Base-by-base conservation (phyloP, 2,113 vertebrate species). In the Psammodynastes pulverulentus region DNA sequence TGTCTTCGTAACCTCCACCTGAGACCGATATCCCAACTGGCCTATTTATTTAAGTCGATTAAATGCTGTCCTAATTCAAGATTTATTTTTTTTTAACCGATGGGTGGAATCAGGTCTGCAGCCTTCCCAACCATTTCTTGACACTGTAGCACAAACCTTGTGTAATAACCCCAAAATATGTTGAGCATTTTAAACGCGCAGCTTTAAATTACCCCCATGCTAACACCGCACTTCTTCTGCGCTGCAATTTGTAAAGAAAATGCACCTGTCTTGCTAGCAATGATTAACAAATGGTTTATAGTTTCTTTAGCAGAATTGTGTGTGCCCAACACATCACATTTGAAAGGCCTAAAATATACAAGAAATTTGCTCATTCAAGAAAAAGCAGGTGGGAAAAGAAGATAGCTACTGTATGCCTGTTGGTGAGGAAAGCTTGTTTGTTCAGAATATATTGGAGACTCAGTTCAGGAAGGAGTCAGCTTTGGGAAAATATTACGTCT, bases 401-500 rank as follows among this genome's bases (percentile, higher is more conserved):
- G 95, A 94, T 93, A 90, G 89, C 94, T 89, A 0, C 62, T 0
- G 94, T 1, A 39, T 19, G 93, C 21, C 93, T 95, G 94, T 5
- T 91, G 91, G 95, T 9, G 89, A 94, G 94, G 89, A 6, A 0
- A 93, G 94, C 3, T 0, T 94, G 94, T 97, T 96, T 96, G 96
- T 94, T 96, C 95, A 96, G 94, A 91, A 87, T 0, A 62, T 94
- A 95, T 96, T 95, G 94, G 24, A 95, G 95, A 58, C 92, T 94
- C 90, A 3, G 94, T 4, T 1, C 10, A 0, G 24, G 94, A 67
- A 93, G 84, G 95, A 96, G 95, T 96, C 94, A 3, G 0, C 84
- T 91, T 24, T 96, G 94, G 93, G 95, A 94, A 94, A 95, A 96
- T 93, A 93, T 94, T 93, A 67, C 87, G 39, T 0, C 91, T 87